Evolutionary conservation across 2,888 invertebrate species (phyloP).

Genomic region (Erebia epiphron): DNA sequence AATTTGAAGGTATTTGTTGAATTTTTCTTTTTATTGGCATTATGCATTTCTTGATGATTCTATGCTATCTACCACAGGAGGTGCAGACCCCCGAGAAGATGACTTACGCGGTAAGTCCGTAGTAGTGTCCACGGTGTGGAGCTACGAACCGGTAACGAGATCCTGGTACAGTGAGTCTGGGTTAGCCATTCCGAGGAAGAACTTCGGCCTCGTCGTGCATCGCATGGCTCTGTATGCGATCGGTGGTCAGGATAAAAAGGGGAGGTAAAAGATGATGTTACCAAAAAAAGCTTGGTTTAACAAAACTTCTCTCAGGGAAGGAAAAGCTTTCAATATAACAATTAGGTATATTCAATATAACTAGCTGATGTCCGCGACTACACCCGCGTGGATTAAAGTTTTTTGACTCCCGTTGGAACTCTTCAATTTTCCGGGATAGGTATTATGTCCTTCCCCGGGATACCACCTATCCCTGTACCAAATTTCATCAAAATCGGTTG

Average conservation of each 20-base stretch:
- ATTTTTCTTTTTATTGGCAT: background rate
- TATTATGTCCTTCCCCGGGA: no score
- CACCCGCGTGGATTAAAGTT: no score
- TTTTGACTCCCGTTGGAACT: no score
- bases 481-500: no score
- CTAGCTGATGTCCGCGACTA: no score
- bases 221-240: conserved; percentile 87
- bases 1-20: background rate
- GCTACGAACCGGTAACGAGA: conserved; percentile 85
- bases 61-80: conserved; percentile 71
- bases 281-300: background rate
- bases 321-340: no score
- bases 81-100: conserved; percentile 85
- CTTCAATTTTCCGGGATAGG: no score
- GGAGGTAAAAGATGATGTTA: conserved; percentile 59
- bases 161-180: conserved; percentile 86
- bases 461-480: no score
- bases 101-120: conserved; percentile 80
- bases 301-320: no score
- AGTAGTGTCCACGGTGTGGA: conserved; percentile 86
- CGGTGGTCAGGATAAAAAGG: conserved; percentile 86
- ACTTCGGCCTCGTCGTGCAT: conserved; percentile 87
- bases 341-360: no score
- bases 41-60: background rate
- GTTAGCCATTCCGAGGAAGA: conserved; percentile 84